These are phyloP conservation scores for Anseranas semipalmata DNA, from an alignment of 2,113 vertebrate genomes.

Conservation along the genomic window DNA sequence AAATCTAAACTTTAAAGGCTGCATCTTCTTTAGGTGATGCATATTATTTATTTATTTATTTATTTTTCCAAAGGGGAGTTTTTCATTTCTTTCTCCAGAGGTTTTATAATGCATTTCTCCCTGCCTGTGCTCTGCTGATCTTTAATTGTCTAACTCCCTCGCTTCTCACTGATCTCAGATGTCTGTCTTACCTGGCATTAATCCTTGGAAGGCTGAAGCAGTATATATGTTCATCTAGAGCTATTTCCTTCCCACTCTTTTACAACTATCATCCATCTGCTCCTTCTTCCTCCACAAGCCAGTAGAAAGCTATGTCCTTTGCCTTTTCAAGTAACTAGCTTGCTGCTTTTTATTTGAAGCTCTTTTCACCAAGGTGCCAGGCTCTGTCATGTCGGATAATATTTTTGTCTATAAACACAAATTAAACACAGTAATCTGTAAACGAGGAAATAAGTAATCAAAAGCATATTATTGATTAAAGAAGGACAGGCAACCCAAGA, in stretches of 20 bases:
- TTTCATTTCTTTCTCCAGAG: background rate
- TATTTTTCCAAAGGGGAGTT: background rate
- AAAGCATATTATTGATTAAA: background rate
- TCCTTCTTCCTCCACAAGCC: background rate
- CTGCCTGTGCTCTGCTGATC: background rate
- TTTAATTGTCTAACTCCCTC: background rate
- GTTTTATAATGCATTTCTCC: background rate
- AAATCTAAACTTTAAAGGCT: rapidly evolving
- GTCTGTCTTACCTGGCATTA: background rate
- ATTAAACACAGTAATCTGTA: background rate
- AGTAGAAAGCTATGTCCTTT: background rate
- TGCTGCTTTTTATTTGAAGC: background rate
- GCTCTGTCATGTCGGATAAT: background rate
- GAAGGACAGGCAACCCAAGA: background rate
- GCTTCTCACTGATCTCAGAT: background rate
- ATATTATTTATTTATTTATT: background rate
- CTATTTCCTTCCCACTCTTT: background rate
- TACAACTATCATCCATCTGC: background rate
- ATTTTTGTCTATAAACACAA: background rate
- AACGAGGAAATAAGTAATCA: background rate
- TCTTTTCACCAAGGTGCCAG: background rate
- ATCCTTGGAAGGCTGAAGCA: background rate
- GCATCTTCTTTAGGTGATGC: background rate
- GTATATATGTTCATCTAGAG: background rate
- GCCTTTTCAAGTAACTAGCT: background rate